These are phyloP conservation scores for Drosophila dunni DNA, from an alignment of 1,140 invertebrate genomes.

Conservation along the genomic window DNA sequence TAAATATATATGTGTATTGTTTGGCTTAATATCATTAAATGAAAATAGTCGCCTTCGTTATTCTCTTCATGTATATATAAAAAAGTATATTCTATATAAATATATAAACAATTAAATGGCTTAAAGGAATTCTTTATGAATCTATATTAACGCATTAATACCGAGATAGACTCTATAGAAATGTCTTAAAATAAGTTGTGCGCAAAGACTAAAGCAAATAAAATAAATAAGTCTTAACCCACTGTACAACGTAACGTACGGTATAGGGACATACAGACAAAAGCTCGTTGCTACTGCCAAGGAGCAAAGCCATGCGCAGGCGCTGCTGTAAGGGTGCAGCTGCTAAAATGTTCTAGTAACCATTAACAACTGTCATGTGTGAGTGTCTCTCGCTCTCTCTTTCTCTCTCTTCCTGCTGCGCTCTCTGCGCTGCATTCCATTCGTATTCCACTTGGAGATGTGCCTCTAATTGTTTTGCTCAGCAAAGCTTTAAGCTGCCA, in stretches of 20 bases:
- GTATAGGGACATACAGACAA: neutral
- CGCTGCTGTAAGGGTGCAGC: slow-evolving; percentile 39
- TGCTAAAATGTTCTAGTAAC: slow-evolving; percentile 16
- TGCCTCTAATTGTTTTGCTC: slow-evolving; percentile 20
- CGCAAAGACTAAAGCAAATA: no score
- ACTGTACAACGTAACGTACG: no score
- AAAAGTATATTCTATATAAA: no score
- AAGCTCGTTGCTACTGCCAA: slow-evolving; percentile 5
- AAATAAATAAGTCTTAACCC: no score
- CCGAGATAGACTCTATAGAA: no score
- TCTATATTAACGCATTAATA: no score
- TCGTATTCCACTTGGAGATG: slow-evolving; percentile 8
- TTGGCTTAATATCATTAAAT: neutral
- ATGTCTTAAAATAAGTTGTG: no score
- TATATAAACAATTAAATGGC: no score
- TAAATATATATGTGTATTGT: neutral
- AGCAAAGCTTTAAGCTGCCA: slow-evolving; percentile 39
- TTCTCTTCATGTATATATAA: no score
- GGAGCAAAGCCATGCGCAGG: slow-evolving; percentile 27
- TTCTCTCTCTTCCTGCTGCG: neutral
- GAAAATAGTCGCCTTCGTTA: no score
- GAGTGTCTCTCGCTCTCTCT: neutral
- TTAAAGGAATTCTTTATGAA: no score
- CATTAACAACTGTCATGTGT: slow-evolving; percentile 37
- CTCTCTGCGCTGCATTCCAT: neutral